Evolutionary conservation across 2,888 invertebrate genomes (phyloP).

Genomic region (Drosophila histrio): DNA sequence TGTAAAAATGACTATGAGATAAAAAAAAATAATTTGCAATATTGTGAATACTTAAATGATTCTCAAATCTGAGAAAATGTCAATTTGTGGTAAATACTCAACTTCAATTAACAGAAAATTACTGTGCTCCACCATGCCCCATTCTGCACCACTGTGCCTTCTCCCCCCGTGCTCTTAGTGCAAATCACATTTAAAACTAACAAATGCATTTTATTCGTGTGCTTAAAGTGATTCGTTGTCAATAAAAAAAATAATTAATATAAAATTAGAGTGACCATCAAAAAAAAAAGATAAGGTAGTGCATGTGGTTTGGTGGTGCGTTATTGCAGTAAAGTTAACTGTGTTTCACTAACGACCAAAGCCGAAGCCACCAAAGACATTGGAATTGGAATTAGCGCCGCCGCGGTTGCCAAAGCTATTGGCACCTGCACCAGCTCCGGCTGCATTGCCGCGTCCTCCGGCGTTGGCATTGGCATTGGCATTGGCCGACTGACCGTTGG

Average conservation of each 20-base stretch:
- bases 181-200: constrained; percentile 34
- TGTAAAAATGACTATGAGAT: too few relatives aligned
- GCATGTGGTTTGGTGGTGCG: constrained; percentile 6
- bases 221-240: constrained; percentile 51
- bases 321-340: neutral
- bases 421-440: constrained; percentile 42
- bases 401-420: constrained; percentile 27
- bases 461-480: constrained; percentile 70
- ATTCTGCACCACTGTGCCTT: neutral
- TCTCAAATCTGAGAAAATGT: neutral
- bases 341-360: constrained; percentile 59
- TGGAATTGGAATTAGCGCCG: constrained; percentile 50
- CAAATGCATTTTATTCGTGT: constrained; percentile 58
- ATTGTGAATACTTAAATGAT: neutral
- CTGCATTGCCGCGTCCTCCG: constrained; percentile 30
- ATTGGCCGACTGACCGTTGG: constrained; percentile 67
- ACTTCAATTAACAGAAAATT: neutral
- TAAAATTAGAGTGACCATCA: constrained; percentile 10
- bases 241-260: constrained; percentile 18
- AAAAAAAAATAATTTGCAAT: neutral
- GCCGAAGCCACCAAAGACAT: constrained; percentile 56
- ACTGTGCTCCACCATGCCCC: neutral
- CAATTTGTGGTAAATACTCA: neutral
- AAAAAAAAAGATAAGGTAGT: neutral
- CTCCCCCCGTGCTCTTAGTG: constrained; percentile 14